These are phyloP conservation scores for Deroplatys truncata DNA, from an alignment of 2,888 invertebrate species.

Conservation along the genomic window DNA sequence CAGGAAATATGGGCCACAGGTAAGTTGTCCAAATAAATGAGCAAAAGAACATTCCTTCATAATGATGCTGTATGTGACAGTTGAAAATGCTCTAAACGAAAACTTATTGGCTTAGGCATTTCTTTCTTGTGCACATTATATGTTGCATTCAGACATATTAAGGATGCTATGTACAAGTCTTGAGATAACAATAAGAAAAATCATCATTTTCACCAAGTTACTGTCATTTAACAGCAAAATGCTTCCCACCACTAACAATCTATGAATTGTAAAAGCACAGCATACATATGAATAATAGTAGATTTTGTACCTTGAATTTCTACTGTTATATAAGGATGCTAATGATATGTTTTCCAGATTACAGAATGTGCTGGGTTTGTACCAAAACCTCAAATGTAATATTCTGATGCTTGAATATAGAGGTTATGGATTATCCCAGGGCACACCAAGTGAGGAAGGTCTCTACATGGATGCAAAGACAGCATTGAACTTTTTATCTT, in stretches of 20 bases:
- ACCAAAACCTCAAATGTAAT: slow-evolving; percentile 77
- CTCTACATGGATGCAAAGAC: slow-evolving; percentile 83
- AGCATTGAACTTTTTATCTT: slow-evolving; percentile 77
- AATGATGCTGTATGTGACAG: background rate
- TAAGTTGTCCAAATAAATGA: slow-evolving; percentile 36
- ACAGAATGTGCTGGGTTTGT: slow-evolving; percentile 83
- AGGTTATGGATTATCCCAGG: slow-evolving; percentile 90
- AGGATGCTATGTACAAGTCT: background rate
- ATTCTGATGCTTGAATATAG: slow-evolving; percentile 91
- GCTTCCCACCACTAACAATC: too few species aligned
- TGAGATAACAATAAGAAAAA: too few species aligned
- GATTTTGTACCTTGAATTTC: too few species aligned
- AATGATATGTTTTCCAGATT: slow-evolving; percentile 52
- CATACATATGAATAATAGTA: too few species aligned
- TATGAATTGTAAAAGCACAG: too few species aligned
- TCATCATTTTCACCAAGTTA: too few species aligned
- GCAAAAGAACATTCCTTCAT: background rate
- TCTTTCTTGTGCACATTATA: background rate
- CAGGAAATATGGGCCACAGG: slow-evolving; percentile 95
- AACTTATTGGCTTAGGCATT: background rate
- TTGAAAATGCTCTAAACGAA: background rate
- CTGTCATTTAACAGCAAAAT: too few species aligned
- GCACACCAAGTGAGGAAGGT: slow-evolving; percentile 81
- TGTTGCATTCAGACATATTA: background rate
- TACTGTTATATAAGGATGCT: too few species aligned